Evolutionary conservation across 2,888 invertebrate species (phyloP), one percentile per base, ranked within the genome.

Genomic region (Microctonus aethiopoides): DNA sequence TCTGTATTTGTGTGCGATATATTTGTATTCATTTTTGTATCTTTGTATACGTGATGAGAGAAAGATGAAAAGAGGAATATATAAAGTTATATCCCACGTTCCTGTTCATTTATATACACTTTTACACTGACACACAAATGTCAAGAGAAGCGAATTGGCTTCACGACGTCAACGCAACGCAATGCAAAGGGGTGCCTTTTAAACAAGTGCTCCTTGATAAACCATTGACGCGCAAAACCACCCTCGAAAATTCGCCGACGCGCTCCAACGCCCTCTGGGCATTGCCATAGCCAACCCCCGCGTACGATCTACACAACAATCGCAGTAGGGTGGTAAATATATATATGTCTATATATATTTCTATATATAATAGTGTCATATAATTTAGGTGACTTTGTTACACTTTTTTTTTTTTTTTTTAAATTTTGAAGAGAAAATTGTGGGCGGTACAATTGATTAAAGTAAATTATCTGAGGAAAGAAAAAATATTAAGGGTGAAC

Each of bases 161-260:
- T 34, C 54, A 62, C 39, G 26, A 60, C 78, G 79, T 79, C 80
- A 80, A 77, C 78, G 63, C 67, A 71, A 74, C 60, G 72, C 61
- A 68, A 70, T 72, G 70, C 77, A 77, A 77, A 75, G 80, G 82
- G 82, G 83, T 80, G 83, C 84, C 83, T 86, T 76, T 85, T 85
- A 85, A 86, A 86, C 85, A 85, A 85, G 86, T 86, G 84, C 86
- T 86, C 82, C 85, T 86, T 86, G 85, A 86, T 85, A 86, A 86
- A 85, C 82, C 84, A 86, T 85, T 85, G 85, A 85, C 83, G 85
- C 83, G 85, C 80, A 80, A 85, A 85, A 83, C 83, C 84, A 83
- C 84, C 85, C 84, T 84, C 83, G 81, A 82, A 85, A 84, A 84
- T 83, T 83, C 78, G 80, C 81, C 77, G 78, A 77, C 75, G 76